phyloP scores from a whole-genome alignment of 2,888 invertebrate genomes.

The Leucophenga montana region DNA sequence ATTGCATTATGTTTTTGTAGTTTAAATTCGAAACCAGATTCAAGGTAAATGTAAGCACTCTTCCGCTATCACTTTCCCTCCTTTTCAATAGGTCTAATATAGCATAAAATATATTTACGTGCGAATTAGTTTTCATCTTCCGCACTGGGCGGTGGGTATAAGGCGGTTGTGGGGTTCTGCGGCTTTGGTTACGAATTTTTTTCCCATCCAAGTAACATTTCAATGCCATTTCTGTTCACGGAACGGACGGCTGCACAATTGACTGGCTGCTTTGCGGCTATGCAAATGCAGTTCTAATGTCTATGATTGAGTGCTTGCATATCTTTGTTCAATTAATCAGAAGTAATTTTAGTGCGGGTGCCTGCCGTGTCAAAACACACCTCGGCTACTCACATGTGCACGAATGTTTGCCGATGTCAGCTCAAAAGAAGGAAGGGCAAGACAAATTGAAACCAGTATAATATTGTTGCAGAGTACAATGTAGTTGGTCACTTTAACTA shows the following conservation, averaged over 20 bases:
- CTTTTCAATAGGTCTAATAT: background rate
- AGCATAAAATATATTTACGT: background rate
- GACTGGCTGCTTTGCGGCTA: background rate
- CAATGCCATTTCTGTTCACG: too few relatives aligned
- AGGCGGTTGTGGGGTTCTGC: background rate
- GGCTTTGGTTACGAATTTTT: too few relatives aligned
- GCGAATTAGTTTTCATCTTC: background rate
- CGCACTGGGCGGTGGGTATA: background rate
- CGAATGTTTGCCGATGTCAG: too few relatives aligned
- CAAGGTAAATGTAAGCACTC: slow-evolving; percentile 24
- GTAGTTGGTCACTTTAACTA: too few relatives aligned
- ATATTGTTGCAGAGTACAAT: too few relatives aligned
- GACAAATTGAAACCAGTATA: too few relatives aligned
- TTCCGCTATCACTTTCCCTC: background rate
- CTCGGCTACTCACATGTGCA: too few relatives aligned
- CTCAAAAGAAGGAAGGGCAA: too few relatives aligned
- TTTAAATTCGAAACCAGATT: slow-evolving; percentile 32
- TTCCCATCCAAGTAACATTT: too few relatives aligned
- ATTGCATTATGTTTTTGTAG: background rate
- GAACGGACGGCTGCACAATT: background rate
- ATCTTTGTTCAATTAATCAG: background rate
- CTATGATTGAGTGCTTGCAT: slow-evolving; percentile 1
- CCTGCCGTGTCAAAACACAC: too few relatives aligned
- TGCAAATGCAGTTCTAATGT: slow-evolving; percentile 6
- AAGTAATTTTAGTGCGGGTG: background rate